Evolutionary conservation across 30 jellyfish, hydroid and myxozoan genomes (phyloP).

Genomic region (Hydractinia echinata): DNA sequence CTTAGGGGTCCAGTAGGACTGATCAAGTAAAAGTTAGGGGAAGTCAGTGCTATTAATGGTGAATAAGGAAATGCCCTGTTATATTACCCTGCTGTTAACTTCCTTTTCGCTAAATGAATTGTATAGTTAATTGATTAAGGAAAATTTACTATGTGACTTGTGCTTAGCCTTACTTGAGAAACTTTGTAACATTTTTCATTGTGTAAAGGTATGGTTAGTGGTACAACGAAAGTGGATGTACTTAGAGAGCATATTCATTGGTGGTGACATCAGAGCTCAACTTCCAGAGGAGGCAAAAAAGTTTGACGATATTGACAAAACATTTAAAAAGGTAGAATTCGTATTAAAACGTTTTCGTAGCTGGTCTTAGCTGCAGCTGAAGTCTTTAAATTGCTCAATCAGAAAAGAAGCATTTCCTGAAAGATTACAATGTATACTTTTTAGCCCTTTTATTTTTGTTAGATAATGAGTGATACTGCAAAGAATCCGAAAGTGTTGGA

Average conservation of each 20-base stretch:
- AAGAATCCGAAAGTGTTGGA: conserved; percentile 82
- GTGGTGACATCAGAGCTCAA: conserved; percentile 94
- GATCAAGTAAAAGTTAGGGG: too few species aligned
- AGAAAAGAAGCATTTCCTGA: not conserved
- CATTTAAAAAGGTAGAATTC: conserved; percentile 63
- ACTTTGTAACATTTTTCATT: not conserved
- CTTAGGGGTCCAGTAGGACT: too few species aligned
- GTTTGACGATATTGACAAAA: conserved; percentile 88
- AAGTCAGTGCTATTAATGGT: too few species aligned
- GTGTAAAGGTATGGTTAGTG: conserved; percentile 80
- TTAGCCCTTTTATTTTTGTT: conserved; percentile 1
- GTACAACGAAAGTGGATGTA: conserved; percentile 98
- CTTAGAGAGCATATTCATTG: conserved; percentile 92
- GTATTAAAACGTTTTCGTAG: too few species aligned
- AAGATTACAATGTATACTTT: not conserved
- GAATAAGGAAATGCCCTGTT: too few species aligned
- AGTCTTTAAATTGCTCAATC: not conserved
- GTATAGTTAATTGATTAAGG: too few species aligned
- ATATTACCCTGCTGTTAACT: too few species aligned
- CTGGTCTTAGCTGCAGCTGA: too few species aligned
- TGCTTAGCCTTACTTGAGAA: too few species aligned
- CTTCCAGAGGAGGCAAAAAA: conserved; percentile 97
- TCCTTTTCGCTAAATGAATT: too few species aligned
- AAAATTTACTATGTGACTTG: not conserved
- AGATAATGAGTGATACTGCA: conserved; percentile 91